Base-by-base conservation (phyloP, 2,797 vertebrate genomes). In the Helostoma temminkii region DNA sequence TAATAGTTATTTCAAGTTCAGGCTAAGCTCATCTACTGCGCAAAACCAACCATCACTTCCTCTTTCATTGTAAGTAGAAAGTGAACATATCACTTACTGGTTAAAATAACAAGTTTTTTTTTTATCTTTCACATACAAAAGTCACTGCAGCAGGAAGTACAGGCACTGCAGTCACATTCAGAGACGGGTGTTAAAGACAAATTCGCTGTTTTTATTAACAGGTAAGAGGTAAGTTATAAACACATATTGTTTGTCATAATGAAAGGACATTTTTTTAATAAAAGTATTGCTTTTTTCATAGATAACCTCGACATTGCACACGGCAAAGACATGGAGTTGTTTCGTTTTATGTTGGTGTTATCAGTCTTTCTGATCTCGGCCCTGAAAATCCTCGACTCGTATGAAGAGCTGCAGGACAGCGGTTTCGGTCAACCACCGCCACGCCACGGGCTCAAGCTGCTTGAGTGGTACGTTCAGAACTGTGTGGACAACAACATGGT, bases 401-500 rank as follows among this genome's bases (percentile, higher is more conserved):
- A 73, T 2, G 12, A 83, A 15, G 81, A 91, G 52, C 81, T 93
- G 24, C 49, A 83, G 32, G 58, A 84, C 18, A 90, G 92, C 0
- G 82, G 87, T 0, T 93, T 92, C 11, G 92, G 92, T 15, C 76
- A 16, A 6, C 92, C 93, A 0, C 90, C 90, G 0, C 92, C 93
- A 28, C 91, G 86, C 39, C 91, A 93, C 0, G 92, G 92, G 9
- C 70, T 88, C 5, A 76, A 52, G 21, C 46, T 93, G 52, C 85
- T 94, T 3, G n/a, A n/a, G 32, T 94, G 92, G 92, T 94, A 92
- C 5, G 74, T 84, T 21, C 36, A 68, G 42, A 77, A 37, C 4
- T 94, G 92, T 50, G 39, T 92, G 62, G 90, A 93, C 81, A 94
- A 93, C 83, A 93, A 93, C 86, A 92, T 91, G 91, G 16, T 62